Evolutionary conservation across 2,113 vertebrate species (phyloP), one percentile per base, ranked within the genome.

Genomic region (Andinoacara biseriatus): DNA sequence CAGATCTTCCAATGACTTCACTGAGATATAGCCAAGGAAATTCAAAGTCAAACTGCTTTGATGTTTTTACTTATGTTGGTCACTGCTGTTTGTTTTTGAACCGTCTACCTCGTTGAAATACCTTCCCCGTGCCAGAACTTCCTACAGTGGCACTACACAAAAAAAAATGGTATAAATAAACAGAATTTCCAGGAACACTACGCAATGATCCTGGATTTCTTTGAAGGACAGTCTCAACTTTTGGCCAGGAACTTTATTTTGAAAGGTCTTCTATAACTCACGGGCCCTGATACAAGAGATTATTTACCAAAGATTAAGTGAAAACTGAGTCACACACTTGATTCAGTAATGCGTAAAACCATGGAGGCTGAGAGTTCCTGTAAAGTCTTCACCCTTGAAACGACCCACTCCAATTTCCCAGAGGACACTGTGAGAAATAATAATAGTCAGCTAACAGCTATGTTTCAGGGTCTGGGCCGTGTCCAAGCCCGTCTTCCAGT

Each of bases 401-500:
- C 62, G 83, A 72, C 26, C 49, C 2, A 0, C 11, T 52, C 26
- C 35, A 6, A 0, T 74, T 5, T 85, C 84, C 76, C 24, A 26
- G 17, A 35, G 46, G 67, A 83, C 3, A 0, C n/a, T 52, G 8
- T 74, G 79, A 78, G 58, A 67, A 86, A 86, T 76, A 78, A 78
- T 81, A 74, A 31, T n/a, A 76, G 46, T 84, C 75, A 84, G 60
- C 63, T 81, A 81, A 72, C n/a, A 35, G 24, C 62, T 74, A 26
- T 59, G 17, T 40, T 78, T 46, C 63, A 67, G 58, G 17, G 15
- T 76, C 58, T 93, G 88, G 76, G 80, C 20, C 10, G 10, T 22
- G 6, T 81, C 74, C 77, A 89, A 87, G 79, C 63, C 82, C 81
- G 83, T 84, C 78, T 80, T 83, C 59, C 52, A 46, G 60, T 46